These are phyloP conservation scores for Dreissena rostriformis DNA, from an alignment of 1,140 invertebrate species.

Conservation along the genomic window DNA sequence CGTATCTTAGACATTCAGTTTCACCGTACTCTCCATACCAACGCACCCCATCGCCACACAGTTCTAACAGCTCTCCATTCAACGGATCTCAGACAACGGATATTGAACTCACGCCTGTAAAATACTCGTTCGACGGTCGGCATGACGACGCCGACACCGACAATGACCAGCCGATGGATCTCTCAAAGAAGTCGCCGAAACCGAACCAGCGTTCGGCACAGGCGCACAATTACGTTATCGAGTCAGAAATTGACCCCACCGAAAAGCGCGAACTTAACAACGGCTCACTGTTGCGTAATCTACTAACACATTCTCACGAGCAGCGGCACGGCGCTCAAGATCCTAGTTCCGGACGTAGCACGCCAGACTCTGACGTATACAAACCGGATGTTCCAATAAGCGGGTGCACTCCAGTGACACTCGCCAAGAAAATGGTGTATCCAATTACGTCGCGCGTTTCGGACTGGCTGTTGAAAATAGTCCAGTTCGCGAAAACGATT, in stretches of 20 bases:
- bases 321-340: constrained; percentile 12
- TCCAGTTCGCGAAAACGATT: constrained; percentile 77
- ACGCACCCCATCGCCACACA: not conserved
- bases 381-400: constrained; percentile 50
- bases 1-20: constrained; percentile 7
- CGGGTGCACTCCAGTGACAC: constrained; percentile 71
- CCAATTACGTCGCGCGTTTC: constrained; percentile 79
- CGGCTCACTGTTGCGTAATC: constrained; percentile 49
- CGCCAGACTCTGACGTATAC: constrained; percentile 42
- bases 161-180: constrained; percentile 45
- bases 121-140: too few relatives aligned
- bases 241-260: not conserved
- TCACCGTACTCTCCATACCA: constrained; percentile 23
- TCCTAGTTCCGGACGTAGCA: constrained; percentile 46
- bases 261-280: not conserved
- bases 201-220: not conserved
- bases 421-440: constrained; percentile 80
- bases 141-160: not conserved
- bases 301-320: not conserved
- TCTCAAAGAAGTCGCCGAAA: constrained; percentile 33
- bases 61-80: constrained; percentile 15
- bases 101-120: not conserved
- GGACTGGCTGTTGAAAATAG: constrained; percentile 79
- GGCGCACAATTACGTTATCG: not conserved
- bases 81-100: constrained; percentile 8